Base-by-base conservation (phyloP, 1,140 invertebrate genomes). In the Sycophila sp. region DNA sequence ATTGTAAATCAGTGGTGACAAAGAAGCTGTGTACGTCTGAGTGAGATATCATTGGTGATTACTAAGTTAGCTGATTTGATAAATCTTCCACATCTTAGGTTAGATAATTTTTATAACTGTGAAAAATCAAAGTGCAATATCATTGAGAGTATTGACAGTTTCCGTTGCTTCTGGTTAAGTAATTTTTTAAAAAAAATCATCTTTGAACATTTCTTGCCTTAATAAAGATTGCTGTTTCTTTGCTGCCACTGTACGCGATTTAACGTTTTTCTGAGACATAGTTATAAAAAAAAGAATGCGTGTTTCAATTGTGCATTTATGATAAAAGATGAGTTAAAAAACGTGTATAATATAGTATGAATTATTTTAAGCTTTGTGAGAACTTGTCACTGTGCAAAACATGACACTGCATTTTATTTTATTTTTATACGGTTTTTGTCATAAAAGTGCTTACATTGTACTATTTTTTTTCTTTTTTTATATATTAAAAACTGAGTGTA, bases 371-470 rank as follows among this genome's bases (percentile, higher is more conserved):
- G 30, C 26, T 56, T 56, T 22, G 26, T 49, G 7, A 55, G 55
- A 42, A 32, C n/a, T 64, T 63, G 28, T 64, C 53, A 26, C 28
- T 56, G 24, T 62, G 34, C 38, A 56, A 34, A 60, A 53, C 19
- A 69, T 60, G 66, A 69, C 30, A 47, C 38, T 69, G 45, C 24
- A 69, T 70, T 45, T 64, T 70, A 64, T 58, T 8, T 70, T 45
- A 64, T 70, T 64, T 69, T 69, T 70, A 38, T 70, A 70, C 15
- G 60, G 60, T n/a, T 13, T n/a, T 66, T 47, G 40, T 51, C 11
- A 51, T 51, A 60, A 7, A 40, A 49, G 8, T 70, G 28, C 53
- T 56, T 36, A 24, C 11, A 47, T 51, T 45, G 10, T 28, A 28
- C 63, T 36, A 62, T 22, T 36, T 69, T 63, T 55, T 24, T 34